A percentile compares a stretch with the other conserved stretches of the same genome.
These are phyloP conservation scores for Cosmorhoe ocellata DNA, from an alignment of 2,888 invertebrate genomes.

Conservation along the genomic window DNA sequence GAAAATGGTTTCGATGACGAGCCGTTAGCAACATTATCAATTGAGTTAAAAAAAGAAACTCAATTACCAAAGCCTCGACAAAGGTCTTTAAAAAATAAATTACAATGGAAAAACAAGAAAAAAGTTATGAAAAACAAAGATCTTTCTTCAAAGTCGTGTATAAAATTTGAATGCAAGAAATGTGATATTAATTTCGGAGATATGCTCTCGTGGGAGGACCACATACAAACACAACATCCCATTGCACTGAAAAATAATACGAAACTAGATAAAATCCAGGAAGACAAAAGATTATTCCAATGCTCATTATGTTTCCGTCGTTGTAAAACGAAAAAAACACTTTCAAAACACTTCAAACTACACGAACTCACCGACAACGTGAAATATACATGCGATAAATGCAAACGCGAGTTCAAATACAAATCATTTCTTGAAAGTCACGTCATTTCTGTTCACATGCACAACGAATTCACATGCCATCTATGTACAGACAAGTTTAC, in stretches of 20 bases:
- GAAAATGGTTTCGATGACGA: slow-evolving; percentile 34
- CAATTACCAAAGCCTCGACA: slow-evolving; percentile 22
- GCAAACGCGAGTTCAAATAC: slow-evolving; percentile 81
- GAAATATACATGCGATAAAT: slow-evolving; percentile 57
- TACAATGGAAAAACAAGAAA: slow-evolving; percentile 9
- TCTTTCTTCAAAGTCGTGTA: not conserved
- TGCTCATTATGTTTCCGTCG: slow-evolving; percentile 65
- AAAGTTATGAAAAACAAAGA: not conserved
- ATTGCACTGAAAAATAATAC: not conserved
- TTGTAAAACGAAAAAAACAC: slow-evolving; percentile 58
- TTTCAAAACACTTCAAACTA: slow-evolving; percentile 56
- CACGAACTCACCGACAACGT: slow-evolving; percentile 53
- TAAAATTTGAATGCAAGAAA: slow-evolving; percentile 3
- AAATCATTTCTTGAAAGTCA: slow-evolving; percentile 80
- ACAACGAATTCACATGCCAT: slow-evolving; percentile 69
- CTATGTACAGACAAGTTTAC: slow-evolving; percentile 69
- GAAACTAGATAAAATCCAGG: not conserved
- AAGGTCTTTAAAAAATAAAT: slow-evolving; percentile 28
- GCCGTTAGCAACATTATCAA: slow-evolving; percentile 9
- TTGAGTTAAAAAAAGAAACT: slow-evolving; percentile 25
- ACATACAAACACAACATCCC: slow-evolving; percentile 8
- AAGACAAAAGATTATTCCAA: slow-evolving; percentile 38
- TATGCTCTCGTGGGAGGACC: not conserved
- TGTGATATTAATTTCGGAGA: slow-evolving; percentile 8
- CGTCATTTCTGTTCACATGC: slow-evolving; percentile 68